Base-by-base conservation (phyloP, 1,140 invertebrate species). In the Drosophila pseudoobscura region DNA sequence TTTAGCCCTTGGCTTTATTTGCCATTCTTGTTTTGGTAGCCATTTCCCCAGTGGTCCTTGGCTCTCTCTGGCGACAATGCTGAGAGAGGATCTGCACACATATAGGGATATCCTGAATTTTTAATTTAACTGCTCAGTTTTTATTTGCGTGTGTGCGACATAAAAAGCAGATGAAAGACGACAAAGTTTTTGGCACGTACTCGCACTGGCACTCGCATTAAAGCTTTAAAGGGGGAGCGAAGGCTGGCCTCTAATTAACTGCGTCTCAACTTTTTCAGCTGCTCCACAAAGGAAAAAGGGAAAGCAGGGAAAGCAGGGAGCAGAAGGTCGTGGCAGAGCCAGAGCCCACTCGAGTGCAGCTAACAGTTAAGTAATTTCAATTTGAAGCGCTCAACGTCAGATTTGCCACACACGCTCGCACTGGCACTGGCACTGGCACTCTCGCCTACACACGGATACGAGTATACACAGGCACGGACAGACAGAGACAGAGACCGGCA, bases 101-200 rank as follows among this genome's bases (percentile, higher is more conserved):
- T 50, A 2, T 43, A 24, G 52, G 43, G 43, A 55, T 64, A 69
- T 41, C 58, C 69, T 70, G 59, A 71, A 82, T 82, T 77, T 82
- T 77, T 82, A 74, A 82, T 82, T 74, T 78, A 69, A 82, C 69
- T 82, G 69, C 74, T 60, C 75, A 56, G 62, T 82, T 82, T 82
- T 82, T 82, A 78, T 85, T 73, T 76, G 74, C 74, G 54, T 79
- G 63, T 75, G 77, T 65, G 64, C 61, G 13, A 43, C 50, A 61
- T 66, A 72, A 61, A 59, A 63, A 55, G n/a, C n/a, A 31, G 47
- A 68, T 41, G 41, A 29, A 6, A 15, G 15, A 11, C 22, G 15
- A 39, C 35, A 39, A 22, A 15, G 7, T 39, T 44, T 22, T 39
- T 7, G 7, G 17, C 8, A 52, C 17, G 31, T 59, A 31, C 43